These are phyloP conservation scores for Synanthedon andrenaeformis DNA, from an alignment of 2,888 invertebrate species.

Conservation along the genomic window DNA sequence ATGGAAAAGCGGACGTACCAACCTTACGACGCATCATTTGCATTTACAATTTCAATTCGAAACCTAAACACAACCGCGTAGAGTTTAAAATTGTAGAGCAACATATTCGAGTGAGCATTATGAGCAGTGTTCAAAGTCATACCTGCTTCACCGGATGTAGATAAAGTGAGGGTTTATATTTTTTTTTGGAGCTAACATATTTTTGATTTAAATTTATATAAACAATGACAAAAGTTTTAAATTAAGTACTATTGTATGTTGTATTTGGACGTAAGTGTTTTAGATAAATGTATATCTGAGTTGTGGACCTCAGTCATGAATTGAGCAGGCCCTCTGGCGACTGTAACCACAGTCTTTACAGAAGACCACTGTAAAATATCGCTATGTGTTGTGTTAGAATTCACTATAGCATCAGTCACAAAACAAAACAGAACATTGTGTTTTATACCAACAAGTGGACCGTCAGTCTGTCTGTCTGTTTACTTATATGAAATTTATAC, in stretches of 20 bases:
- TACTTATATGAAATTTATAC: too few relatives aligned
- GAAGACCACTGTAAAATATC: not conserved
- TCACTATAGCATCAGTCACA: too few relatives aligned
- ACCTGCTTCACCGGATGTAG: slow-evolving; percentile 33
- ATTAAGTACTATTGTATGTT: too few relatives aligned
- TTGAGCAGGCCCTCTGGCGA: too few relatives aligned
- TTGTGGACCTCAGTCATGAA: too few relatives aligned
- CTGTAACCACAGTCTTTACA: too few relatives aligned
- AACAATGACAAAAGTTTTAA: too few relatives aligned
- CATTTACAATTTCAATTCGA: slow-evolving; percentile 9
- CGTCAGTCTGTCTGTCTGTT: too few relatives aligned
- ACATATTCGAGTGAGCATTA: slow-evolving; percentile 1
- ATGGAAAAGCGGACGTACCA: slow-evolving; percentile 52
- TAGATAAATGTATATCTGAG: too few relatives aligned
- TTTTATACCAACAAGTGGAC: too few relatives aligned
- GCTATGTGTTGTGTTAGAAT: not conserved
- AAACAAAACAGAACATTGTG: too few relatives aligned
- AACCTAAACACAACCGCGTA: slow-evolving; percentile 11
- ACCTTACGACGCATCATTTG: slow-evolving; percentile 23
- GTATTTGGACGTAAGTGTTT: too few relatives aligned
- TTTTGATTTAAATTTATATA: slow-evolving; percentile 15
- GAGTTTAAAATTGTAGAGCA: slow-evolving; percentile 15
- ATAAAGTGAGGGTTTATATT: slow-evolving; percentile 27
- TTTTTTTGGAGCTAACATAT: slow-evolving; percentile 29
- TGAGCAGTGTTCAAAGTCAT: slow-evolving; percentile 14